Evolutionary conservation across 1,140 invertebrate species (phyloP).

Genomic region (Drosophila persimilis): DNA sequence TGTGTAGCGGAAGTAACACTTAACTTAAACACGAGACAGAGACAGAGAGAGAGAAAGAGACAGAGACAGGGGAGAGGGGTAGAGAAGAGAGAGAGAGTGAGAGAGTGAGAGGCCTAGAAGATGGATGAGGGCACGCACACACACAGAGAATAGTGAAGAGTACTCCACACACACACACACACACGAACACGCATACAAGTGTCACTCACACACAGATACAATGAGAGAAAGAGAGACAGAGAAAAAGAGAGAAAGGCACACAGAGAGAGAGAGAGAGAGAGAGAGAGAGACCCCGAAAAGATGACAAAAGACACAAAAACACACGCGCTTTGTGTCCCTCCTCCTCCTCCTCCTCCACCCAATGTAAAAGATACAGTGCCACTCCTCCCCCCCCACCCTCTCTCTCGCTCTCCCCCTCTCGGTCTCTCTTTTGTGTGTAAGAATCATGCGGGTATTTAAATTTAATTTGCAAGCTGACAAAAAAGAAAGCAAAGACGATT

Average conservation of each 20-base stretch:
- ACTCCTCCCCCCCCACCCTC: slow-evolving; percentile 13
- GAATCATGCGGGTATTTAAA: slow-evolving; percentile 69
- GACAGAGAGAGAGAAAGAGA: not conserved
- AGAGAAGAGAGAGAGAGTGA: not conserved
- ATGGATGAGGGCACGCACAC: slow-evolving; percentile 19
- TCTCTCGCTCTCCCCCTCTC: slow-evolving; percentile 10
- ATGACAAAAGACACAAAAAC: slow-evolving; percentile 34
- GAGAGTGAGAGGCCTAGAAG: slow-evolving; percentile 10
- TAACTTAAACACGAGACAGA: slow-evolving; percentile 63
- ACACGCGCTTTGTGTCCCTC: slow-evolving; percentile 26
- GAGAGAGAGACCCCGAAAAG: slow-evolving; percentile 27
- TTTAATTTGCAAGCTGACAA: slow-evolving; percentile 75
- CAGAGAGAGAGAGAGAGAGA: slow-evolving; percentile 22
- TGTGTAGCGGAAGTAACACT: slow-evolving; percentile 73
- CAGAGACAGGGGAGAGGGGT: not conserved
- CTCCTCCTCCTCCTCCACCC: too few species aligned
- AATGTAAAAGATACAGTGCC: slow-evolving; percentile 49
- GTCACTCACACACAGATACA: slow-evolving; percentile 42
- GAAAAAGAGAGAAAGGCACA: slow-evolving; percentile 9
- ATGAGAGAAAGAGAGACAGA: slow-evolving; percentile 19
- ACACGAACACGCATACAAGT: slow-evolving; percentile 47
- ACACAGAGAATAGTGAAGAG: slow-evolving; percentile 1
- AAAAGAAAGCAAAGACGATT: slow-evolving; percentile 70
- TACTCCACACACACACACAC: slow-evolving; percentile 16
- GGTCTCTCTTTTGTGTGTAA: not conserved